These are phyloP conservation scores for Oceanites oceanicus DNA, from an alignment of 2,113 vertebrate genomes.

Conservation along the genomic window DNA sequence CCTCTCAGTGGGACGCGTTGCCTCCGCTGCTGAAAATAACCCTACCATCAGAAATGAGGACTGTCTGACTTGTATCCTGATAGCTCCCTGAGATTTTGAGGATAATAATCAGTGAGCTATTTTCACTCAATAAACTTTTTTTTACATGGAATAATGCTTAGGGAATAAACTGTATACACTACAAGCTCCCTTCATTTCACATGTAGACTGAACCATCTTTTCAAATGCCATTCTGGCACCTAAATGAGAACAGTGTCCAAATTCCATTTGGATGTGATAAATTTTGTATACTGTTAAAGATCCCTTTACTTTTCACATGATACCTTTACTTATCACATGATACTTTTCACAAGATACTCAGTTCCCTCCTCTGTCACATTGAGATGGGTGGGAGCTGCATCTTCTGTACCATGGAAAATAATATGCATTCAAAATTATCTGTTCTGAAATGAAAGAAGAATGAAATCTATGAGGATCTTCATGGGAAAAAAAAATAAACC, in stretches of 20 bases:
- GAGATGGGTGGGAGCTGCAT: background rate
- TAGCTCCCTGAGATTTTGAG: background rate
- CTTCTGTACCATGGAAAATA: background rate
- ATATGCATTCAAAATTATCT: background rate
- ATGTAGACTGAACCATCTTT: background rate
- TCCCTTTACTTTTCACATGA: background rate
- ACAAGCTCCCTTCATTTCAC: background rate
- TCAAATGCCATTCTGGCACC: background rate
- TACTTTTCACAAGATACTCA: background rate
- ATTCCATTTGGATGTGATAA: background rate
- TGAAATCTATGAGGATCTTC: background rate
- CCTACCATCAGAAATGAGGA: background rate
- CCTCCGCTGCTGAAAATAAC: background rate
- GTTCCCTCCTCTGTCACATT: background rate
- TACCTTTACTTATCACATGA: background rate
- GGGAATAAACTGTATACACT: rapidly evolving
- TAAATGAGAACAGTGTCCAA: background rate
- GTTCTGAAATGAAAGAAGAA: background rate
- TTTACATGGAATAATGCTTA: background rate
- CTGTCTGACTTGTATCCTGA: background rate
- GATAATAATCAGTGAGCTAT: background rate
- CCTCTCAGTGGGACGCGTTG: rapidly evolving
- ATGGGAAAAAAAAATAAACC: background rate
- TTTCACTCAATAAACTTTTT: background rate
- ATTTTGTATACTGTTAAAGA: background rate